Base-by-base conservation (phyloP, 2,113 vertebrate species). In the Antigone vipio region DNA sequence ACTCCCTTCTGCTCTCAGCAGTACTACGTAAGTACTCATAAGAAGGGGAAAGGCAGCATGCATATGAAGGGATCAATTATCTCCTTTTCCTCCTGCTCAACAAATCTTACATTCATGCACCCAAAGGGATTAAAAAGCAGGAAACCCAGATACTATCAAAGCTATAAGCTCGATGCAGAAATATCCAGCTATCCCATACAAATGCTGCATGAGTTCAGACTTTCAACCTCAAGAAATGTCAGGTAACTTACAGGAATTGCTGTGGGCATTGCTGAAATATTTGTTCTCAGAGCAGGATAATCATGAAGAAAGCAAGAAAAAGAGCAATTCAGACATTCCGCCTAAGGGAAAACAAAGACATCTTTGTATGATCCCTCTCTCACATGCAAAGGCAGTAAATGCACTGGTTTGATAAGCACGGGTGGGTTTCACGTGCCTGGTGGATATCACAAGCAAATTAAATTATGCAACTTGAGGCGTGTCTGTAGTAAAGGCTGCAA, bases 11-110 rank as follows among this genome's bases (percentile, higher is more conserved):
- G 45, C 21, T 75, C 26, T 78, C 19, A 44, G 17, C n/a, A 81
- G 17, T 5, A 3, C 22, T 15, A 10, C 0, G 0, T 14, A 16
- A 78, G 18, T 23, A 24, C 12, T 47, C 20, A 6, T 4, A 35
- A 29, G 34, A 40, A 47, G 18, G 27, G 34, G 24, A 59, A 75
- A 71, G 44, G 38, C 26, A 83, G 35, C 6, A 5, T 2, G 7
- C 8, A 9, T 42, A 38, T 11, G 27, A 32, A 18, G 45, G 27
- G 52, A 60, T 29, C 0, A 0, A 22, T 23, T 30, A 11, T 26
- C 23, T 80, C 50, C 50, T 52, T 74, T 63, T 6, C 26, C 44
- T 87, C 14, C 73, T 67, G 56, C 68, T 89, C 64, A 50, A 50
- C 8, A 78, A 67, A 84, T 30, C 64, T 67, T 67, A 34, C 35